Conservation (phyloP, 2,888 invertebrate genomes). For the Machimus rusticus region DNA sequence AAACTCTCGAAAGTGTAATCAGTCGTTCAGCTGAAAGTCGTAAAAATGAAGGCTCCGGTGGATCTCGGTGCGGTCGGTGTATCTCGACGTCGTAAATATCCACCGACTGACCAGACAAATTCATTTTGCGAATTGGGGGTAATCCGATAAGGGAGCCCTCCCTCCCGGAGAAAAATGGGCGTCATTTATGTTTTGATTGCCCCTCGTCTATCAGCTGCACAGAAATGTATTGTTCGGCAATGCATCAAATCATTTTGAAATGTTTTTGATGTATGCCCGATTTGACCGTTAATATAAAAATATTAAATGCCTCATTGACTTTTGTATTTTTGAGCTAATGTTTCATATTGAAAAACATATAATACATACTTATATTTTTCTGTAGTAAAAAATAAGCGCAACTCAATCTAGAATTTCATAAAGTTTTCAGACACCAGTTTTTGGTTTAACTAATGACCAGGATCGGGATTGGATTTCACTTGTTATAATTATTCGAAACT, state of each 20-base stretch:
- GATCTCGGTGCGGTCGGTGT: not conserved
- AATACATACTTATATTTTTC: too few species aligned
- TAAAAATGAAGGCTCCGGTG: conserved; percentile 38
- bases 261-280: not conserved
- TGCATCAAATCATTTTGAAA: conserved; percentile 28
- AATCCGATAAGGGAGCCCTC: conserved; percentile 40
- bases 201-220: not conserved
- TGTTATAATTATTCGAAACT: too few species aligned
- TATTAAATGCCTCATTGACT: not conserved
- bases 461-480: too few species aligned
- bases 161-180: conserved; percentile 33
- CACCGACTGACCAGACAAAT: conserved; percentile 43
- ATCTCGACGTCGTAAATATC: not conserved
- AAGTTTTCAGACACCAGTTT: too few species aligned
- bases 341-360: not conserved
- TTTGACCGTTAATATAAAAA: not conserved
- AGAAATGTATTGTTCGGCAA: conserved; percentile 27
- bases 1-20: conserved; percentile 46
- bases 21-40: conserved; percentile 46
- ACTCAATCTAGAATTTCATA: too few species aligned
- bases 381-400: too few species aligned
- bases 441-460: too few species aligned
- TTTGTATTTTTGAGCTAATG: not conserved
- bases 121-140: conserved; percentile 41
- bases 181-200: conserved; percentile 45